A percentile compares a stretch with the other conserved stretches of the same genome.
Evolutionary conservation across 2,888 invertebrate genomes (phyloP).

Genomic region (Yponomeuta sedellus): DNA sequence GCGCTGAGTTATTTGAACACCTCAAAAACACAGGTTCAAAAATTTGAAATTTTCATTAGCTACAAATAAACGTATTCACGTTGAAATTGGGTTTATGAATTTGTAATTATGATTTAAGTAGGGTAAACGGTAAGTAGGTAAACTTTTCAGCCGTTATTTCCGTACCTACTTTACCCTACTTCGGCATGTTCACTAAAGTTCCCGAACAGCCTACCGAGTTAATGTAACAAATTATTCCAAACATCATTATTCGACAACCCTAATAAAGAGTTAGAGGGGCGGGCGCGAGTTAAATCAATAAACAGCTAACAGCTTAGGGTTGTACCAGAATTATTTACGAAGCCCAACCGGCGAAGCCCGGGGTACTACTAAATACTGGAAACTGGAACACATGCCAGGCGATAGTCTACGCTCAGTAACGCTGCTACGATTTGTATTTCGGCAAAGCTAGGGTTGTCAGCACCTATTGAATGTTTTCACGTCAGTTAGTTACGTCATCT

Average conservation of each 20-base stretch:
- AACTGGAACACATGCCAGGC: background rate
- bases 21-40: too few relatives aligned
- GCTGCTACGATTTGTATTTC: background rate
- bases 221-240: slow-evolving; percentile 19
- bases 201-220: background rate
- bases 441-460: background rate
- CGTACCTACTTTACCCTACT: background rate
- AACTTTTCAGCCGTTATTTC: too few relatives aligned
- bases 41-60: too few relatives aligned
- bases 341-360: background rate
- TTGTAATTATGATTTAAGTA: too few relatives aligned
- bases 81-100: too few relatives aligned
- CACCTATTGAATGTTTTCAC: background rate
- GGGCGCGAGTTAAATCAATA: slow-evolving; percentile 32
- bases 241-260: slow-evolving; percentile 10
- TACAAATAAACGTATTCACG: too few relatives aligned
- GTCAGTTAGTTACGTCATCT: too few relatives aligned
- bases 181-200: background rate
- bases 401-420: background rate
- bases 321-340: slow-evolving; percentile 30
- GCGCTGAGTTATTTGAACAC: too few relatives aligned
- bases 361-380: slow-evolving; percentile 9
- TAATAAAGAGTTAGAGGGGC: slow-evolving; percentile 12
- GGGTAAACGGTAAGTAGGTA: too few relatives aligned
- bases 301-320: slow-evolving; percentile 26